phyloP scores from a whole-genome alignment of 2,888 invertebrate species.

The Allygus modestus region DNA sequence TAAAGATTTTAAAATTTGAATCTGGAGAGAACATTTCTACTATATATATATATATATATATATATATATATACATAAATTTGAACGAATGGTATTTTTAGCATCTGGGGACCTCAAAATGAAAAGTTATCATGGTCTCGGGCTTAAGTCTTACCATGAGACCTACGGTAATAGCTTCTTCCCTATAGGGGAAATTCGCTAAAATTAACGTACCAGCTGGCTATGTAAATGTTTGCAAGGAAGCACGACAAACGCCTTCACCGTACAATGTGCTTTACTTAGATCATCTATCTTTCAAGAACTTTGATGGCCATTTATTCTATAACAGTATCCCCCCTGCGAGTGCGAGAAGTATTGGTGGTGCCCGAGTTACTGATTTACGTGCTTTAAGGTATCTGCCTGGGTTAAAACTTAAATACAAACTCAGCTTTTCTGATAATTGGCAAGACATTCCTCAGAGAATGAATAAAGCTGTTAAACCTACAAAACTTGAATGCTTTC shows the following conservation, averaged over 20 bases:
- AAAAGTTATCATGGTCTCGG: too few species aligned
- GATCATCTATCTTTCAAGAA: slow-evolving; percentile 48
- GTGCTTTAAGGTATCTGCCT: slow-evolving; percentile 36
- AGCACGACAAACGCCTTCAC: slow-evolving; percentile 12
- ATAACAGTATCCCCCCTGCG: slow-evolving; percentile 35
- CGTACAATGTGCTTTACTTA: slow-evolving; percentile 13
- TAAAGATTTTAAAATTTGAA: too few species aligned
- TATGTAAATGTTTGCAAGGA: slow-evolving; percentile 40
- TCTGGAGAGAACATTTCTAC: too few species aligned
- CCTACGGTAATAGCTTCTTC: too few species aligned
- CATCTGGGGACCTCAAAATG: too few species aligned
- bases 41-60: too few species aligned
- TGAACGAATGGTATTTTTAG: too few species aligned
- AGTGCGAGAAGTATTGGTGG: slow-evolving; percentile 26
- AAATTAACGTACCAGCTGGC: slow-evolving; percentile 57
- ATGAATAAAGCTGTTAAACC: background rate
- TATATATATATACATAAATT: too few species aligned
- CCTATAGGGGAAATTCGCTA: too few species aligned
- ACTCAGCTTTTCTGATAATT: slow-evolving; percentile 41
- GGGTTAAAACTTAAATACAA: slow-evolving; percentile 4
- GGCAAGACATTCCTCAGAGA: slow-evolving; percentile 36
- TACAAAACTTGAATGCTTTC: background rate
- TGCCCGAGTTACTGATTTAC: slow-evolving; percentile 20
- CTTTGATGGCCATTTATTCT: slow-evolving; percentile 19
- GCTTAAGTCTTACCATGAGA: too few species aligned